phyloP scores from a whole-genome alignment of 2,797 vertebrate genomes.

The Ptychadena robeensis region DNA sequence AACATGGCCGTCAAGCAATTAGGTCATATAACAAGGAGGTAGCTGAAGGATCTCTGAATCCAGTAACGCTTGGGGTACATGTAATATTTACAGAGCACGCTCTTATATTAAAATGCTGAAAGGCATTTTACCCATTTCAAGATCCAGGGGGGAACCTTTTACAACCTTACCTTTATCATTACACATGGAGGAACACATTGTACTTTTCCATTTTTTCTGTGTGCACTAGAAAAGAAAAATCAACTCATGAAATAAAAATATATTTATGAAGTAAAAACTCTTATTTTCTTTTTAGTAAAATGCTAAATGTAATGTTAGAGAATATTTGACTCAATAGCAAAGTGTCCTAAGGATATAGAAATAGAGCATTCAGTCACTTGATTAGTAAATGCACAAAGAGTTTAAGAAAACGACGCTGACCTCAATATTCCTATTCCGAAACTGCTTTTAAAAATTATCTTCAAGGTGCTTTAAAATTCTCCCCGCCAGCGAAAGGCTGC shows the following conservation, averaged over 20 bases:
- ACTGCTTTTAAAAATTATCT: slow-evolving; percentile 16
- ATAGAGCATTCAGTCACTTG: neutral
- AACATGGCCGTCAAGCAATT: neutral
- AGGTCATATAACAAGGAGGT: neutral
- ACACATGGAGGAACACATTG: neutral
- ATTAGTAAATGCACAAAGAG: slow-evolving; percentile 12
- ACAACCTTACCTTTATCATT: neutral
- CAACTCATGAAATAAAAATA: too few relatives aligned
- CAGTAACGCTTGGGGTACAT: neutral
- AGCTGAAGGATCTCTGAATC: neutral
- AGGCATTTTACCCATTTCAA: neutral
- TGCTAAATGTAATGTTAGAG: neutral
- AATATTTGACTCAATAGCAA: neutral
- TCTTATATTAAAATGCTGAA: neutral
- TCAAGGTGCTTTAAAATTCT: neutral
- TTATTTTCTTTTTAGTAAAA: neutral
- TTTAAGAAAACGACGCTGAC: neutral
- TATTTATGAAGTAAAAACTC: neutral
- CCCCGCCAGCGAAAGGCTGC: neutral
- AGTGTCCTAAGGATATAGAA: slow-evolving; percentile 8
- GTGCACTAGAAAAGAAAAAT: neutral
- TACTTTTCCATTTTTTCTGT: neutral
- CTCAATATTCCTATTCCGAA: neutral
- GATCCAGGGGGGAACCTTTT: neutral
- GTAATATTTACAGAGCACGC: neutral